Conservation (phyloP, 2,888 invertebrate genomes). For the Quadroppia sp. region DNA sequence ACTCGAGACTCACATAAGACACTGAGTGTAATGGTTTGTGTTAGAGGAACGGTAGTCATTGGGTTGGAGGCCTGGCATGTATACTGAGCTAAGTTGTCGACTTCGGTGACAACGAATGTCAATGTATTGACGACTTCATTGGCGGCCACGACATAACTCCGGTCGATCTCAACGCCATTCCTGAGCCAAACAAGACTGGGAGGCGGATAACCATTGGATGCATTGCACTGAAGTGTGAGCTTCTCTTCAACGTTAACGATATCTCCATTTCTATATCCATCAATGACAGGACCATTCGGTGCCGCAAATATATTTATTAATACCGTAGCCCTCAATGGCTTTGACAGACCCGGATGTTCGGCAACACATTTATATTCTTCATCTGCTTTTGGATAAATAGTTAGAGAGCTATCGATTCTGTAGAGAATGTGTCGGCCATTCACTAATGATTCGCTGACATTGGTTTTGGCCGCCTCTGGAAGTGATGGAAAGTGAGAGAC, state of each 20-base stretch:
- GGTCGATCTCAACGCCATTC: slow-evolving; percentile 43
- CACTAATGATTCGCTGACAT: slow-evolving; percentile 40
- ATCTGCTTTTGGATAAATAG: slow-evolving; percentile 46
- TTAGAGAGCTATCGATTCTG: slow-evolving; percentile 44
- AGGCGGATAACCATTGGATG: slow-evolving; percentile 42
- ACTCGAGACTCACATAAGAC: slow-evolving; percentile 46
- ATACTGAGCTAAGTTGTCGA: slow-evolving; percentile 53
- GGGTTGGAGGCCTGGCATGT: slow-evolving; percentile 53
- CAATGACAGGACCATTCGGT: slow-evolving; percentile 42
- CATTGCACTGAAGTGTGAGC: slow-evolving; percentile 41
- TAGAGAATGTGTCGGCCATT: slow-evolving; percentile 40
- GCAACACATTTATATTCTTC: slow-evolving; percentile 42
- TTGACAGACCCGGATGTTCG: slow-evolving; percentile 42
- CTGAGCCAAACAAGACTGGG: slow-evolving; percentile 43
- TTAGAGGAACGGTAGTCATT: slow-evolving; percentile 42
- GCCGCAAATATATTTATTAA: slow-evolving; percentile 40
- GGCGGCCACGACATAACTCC: slow-evolving; percentile 28
- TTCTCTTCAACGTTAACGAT: slow-evolving; percentile 34
- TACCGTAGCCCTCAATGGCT: slow-evolving; percentile 42
- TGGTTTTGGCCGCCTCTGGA: slow-evolving; percentile 43
- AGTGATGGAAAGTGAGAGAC: background rate
- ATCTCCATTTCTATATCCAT: slow-evolving; percentile 42
- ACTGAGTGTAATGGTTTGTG: slow-evolving; percentile 45
- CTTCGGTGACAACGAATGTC: slow-evolving; percentile 49
- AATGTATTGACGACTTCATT: slow-evolving; percentile 49